Evolutionary conservation across 2,797 vertebrate genomes (phyloP).

Genomic region (Cossypha dichroa): DNA sequence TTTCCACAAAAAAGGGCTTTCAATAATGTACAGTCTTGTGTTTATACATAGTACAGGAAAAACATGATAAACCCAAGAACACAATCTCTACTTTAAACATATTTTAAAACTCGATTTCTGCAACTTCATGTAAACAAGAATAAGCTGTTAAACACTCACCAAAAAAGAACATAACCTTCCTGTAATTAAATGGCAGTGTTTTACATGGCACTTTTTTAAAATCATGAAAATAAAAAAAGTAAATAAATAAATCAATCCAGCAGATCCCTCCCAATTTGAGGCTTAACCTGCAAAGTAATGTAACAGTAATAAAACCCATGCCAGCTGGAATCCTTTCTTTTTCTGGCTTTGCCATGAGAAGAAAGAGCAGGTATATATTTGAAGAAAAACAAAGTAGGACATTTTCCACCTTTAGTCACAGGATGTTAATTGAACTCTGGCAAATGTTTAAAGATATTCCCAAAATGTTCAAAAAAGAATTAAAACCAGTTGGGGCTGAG

Average conservation of each 20-base stretch:
- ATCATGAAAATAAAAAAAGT: conserved; percentile 66
- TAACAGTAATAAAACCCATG: conserved; percentile 65
- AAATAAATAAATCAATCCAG: conserved; percentile 69
- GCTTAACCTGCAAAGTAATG: conserved; percentile 74
- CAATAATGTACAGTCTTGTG: conserved; percentile 61
- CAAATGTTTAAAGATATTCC: conserved; percentile 85
- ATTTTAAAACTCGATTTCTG: conserved; percentile 58
- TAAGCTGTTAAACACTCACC: conserved; percentile 54
- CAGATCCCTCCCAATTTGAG: conserved; percentile 65
- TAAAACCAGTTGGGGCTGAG: conserved; percentile 84
- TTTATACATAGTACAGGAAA: conserved; percentile 61
- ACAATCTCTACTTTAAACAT: conserved; percentile 53
- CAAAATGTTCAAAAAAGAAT: conserved; percentile 81
- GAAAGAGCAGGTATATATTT: conserved; percentile 61
- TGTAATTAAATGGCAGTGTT: conserved; percentile 72
- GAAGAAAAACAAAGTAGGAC: conserved; percentile 77
- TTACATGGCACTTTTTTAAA: conserved; percentile 67
- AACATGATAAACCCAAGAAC: conserved; percentile 68
- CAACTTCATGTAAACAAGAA: conserved; percentile 54
- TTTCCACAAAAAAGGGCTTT: conserved; percentile 68
- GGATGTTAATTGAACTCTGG: conserved; percentile 89
- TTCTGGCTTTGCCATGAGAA: conserved; percentile 42
- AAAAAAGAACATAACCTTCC: conserved; percentile 59
- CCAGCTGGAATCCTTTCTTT: conserved; percentile 68
- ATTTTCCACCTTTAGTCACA: conserved; percentile 85